Conservation (phyloP, 2,888 invertebrate species). For the Lacanobia wlatinum region DNA sequence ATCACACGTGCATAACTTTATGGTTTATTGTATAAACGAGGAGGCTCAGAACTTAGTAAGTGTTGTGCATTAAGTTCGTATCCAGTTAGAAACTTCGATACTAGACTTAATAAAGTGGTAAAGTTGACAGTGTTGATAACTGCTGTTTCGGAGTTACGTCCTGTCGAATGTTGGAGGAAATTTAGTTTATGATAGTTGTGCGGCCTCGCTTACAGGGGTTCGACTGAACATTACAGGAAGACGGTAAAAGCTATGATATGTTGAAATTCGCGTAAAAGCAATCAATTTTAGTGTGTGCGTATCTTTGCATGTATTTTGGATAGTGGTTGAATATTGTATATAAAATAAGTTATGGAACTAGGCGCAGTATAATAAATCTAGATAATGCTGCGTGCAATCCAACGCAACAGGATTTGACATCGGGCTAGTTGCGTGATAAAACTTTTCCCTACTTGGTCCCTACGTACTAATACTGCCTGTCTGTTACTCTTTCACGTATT, state of each 20-base stretch:
- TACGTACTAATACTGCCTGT: too few species aligned
- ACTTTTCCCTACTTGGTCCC: too few species aligned
- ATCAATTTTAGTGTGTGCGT: neutral
- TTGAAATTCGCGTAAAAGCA: neutral
- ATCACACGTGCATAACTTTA: conserved; percentile 26
- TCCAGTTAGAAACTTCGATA: conserved; percentile 49
- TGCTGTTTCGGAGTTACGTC: conserved; percentile 40
- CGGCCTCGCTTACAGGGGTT: neutral
- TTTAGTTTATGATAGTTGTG: conserved; percentile 34
- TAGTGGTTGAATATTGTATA: neutral
- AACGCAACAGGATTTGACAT: too few species aligned
- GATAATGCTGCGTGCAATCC: too few species aligned
- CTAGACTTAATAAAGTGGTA: conserved; percentile 51
- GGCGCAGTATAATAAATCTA: neutral
- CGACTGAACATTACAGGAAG: conserved; percentile 8
- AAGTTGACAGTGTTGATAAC: conserved; percentile 59
- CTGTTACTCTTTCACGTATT: too few species aligned
- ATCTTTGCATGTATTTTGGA: neutral
- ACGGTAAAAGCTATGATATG: neutral
- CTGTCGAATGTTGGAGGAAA: conserved; percentile 40
- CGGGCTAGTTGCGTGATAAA: too few species aligned
- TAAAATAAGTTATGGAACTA: neutral
- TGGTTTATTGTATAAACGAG: conserved; percentile 46
- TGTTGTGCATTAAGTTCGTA: conserved; percentile 51
- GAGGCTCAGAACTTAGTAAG: conserved; percentile 40